Base-by-base conservation (phyloP, 2,797 vertebrate genomes). In the Eurystomus glaucurus region DNA sequence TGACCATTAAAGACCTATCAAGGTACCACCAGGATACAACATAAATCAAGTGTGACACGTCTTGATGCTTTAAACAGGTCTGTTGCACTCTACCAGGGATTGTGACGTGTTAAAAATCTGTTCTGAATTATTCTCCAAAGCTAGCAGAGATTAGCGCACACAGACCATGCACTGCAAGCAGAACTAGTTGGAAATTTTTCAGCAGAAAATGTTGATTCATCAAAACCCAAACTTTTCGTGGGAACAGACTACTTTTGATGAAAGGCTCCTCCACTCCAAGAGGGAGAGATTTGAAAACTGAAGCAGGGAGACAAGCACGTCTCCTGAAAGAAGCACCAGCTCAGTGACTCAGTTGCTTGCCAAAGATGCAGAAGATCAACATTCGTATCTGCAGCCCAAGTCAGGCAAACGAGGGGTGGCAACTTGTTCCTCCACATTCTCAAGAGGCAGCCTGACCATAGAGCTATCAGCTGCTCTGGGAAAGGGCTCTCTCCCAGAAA, bases 181-280 rank as follows among this genome's bases (percentile, higher is more conserved):
- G 43, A n/a, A 46, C 71, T 5, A 58, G 28, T 20, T 83, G 81
- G 81, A 79, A 6, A 21, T 2, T 74, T 88, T 70, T 85, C 89
- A 92, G 89, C 71, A 88, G 64, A 95, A 95, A 96, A 80, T 0
- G 68, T 77, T 22, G 78, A 93, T 95, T 95, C 92, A 93, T 94
- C 96, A 94, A 72, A 97, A 85, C 71, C 75, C 84, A 52, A 77
- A 75, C 68, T 90, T 77, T 91, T 52, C 8, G 4, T 50, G 91
- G 68, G 66, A 95, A 92, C 2, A 55, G 43, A 69, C 77, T 4
- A 22, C 66, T 82, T 82, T 83, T 85, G 88, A 92, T 8, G 7
- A 95, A 87, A 94, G 46, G 82, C 37, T 88, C 14, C 39, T 58
- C 60, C 2, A 0, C 45, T 74, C 72, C 41, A 35, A 52, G 46